Evolutionary conservation across 2,113 vertebrate species (phyloP), one percentile per base, ranked within the genome.

Genomic region (Riparia riparia): DNA sequence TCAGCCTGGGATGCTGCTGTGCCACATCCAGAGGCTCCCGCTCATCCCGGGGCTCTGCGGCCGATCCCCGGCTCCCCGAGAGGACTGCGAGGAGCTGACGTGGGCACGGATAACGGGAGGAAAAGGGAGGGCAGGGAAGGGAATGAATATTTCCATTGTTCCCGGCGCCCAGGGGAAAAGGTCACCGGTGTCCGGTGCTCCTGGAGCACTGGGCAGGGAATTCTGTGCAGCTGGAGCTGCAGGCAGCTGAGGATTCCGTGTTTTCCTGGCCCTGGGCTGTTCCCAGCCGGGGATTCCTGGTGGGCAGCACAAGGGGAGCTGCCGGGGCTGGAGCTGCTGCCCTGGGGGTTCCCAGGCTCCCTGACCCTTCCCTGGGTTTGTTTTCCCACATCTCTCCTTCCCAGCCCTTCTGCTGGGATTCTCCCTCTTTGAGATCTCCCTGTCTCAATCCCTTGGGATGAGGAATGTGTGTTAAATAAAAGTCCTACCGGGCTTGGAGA

Each of bases 281-380:
- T 89, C 45, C 28, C 16, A 42, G 83, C 70, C 57, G 37, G n/a
- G 71, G 56, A 29, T 54, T 58, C 12, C 1, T 49, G 66, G n/a
- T 8, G 37, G 37, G 37, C 37, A 37, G 37, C 37, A 37, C 37
- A 37, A 8, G 37, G 37, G 37, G 37, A 37, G 26, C 26, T 53
- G 26, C 31, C 29, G 5, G 17, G 54, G 54, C 42, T 82, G 79
- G 42, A 95, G 63, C 42, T 74, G 5, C 83, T 89, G 83, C 83
- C 86, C 63, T 44, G 4, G 57, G 74, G 63, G 39, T 86, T 86
- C 87, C 73, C 90, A 53, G 71, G 90, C 79, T 95, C 90, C 5
- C 60, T 31, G 54, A 17, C 9, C 15, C 10, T 34, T 32, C 54
- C 82, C 39, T 14, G 12, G 31, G 3, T 83, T 69, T 51, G 58